These are phyloP conservation scores for Eretmocerus hayati DNA, from an alignment of 2,888 invertebrate genomes.

Conservation along the genomic window DNA sequence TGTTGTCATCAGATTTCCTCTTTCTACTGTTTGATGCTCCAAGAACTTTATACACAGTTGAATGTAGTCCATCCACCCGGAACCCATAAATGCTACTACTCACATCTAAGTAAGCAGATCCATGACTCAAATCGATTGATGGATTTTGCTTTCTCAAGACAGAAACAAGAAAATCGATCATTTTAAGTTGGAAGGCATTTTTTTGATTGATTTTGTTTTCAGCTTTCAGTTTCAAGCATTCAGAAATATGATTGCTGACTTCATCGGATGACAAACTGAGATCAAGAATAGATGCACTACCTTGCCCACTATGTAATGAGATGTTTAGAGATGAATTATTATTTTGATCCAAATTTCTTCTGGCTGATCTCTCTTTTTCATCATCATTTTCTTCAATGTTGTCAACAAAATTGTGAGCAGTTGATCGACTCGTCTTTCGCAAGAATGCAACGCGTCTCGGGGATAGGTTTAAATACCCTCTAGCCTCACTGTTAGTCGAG, in stretches of 20 bases:
- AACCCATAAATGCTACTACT: slow-evolving; percentile 85
- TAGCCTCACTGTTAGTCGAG: no score
- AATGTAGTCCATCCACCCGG: slow-evolving; percentile 78
- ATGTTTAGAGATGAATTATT: no score
- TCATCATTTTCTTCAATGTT: no score
- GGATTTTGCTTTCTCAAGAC: slow-evolving; percentile 66
- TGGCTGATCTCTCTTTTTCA: no score
- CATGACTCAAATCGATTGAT: slow-evolving; percentile 69
- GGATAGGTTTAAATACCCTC: no score
- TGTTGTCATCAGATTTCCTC: slow-evolving; percentile 28
- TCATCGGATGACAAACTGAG: slow-evolving; percentile 17
- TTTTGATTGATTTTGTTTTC: slow-evolving; percentile 72
- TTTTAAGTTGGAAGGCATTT: slow-evolving; percentile 81
- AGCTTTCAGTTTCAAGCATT: slow-evolving; percentile 36
- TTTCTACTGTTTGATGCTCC: slow-evolving; percentile 52
- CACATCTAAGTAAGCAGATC: slow-evolving; percentile 80
- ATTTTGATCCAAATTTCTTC: no score
- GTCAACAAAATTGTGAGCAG: no score
- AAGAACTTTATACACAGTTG: slow-evolving; percentile 72
- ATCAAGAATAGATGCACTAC: no score
- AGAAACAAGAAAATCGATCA: slow-evolving; percentile 79
- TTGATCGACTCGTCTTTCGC: no score
- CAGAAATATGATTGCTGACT: slow-evolving; percentile 31
- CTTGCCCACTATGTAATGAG: no score
- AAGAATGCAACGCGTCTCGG: no score